Conservation (phyloP, 92 coral and sea anemone species). For the Diadumene lineata region DNA sequence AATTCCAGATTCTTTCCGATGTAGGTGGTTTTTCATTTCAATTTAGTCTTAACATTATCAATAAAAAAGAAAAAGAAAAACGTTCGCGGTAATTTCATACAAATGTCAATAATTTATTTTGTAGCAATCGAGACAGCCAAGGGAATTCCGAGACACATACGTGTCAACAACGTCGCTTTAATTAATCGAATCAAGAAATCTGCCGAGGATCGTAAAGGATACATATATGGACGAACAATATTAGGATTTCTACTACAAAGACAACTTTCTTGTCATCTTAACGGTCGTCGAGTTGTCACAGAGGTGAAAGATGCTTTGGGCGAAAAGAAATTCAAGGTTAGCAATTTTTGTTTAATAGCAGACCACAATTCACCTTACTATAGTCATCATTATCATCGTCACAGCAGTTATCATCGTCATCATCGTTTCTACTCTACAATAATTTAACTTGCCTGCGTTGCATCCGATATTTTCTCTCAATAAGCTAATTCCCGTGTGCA, state of each 20-base stretch:
- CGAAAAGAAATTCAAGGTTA: slow-evolving; percentile 10
- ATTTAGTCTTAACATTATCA: no score
- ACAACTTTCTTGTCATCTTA: not conserved
- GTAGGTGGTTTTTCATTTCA: no score
- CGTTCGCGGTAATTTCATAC: no score
- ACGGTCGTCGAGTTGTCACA: not conserved
- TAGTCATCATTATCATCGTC: no score
- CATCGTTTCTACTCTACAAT: no score
- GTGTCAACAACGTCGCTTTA: not conserved
- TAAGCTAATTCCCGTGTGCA: no score
- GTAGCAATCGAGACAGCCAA: slow-evolving; percentile 9
- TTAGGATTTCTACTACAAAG: slow-evolving; percentile 8
- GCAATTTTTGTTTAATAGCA: not conserved
- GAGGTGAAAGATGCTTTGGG: slow-evolving; percentile 23
- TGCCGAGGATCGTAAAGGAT: slow-evolving; percentile 2
- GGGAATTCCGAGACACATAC: slow-evolving; percentile 2
- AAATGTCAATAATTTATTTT: not conserved
- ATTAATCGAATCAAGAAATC: slow-evolving; percentile 7
- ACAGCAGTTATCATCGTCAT: no score
- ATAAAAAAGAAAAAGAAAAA: no score
- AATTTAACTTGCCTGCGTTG: no score
- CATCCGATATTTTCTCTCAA: no score
- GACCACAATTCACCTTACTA: no score
- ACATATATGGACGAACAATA: not conserved
- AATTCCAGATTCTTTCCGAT: no score